These are phyloP conservation scores for Myiozetetes cayanensis DNA, from an alignment of 2,113 vertebrate species.

Conservation along the genomic window DNA sequence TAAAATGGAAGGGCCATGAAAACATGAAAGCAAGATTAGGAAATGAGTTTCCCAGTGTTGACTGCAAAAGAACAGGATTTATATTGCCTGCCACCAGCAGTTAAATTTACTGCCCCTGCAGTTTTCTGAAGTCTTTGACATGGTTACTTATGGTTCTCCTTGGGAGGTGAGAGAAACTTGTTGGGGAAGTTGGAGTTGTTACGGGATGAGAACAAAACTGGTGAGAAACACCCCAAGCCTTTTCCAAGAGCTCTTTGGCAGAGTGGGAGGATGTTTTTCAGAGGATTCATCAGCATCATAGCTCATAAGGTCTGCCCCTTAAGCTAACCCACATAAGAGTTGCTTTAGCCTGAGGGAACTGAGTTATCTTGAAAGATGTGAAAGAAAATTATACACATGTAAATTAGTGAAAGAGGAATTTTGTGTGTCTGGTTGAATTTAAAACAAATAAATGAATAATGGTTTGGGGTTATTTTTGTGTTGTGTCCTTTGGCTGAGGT, in stretches of 20 bases:
- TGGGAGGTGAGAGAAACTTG: accelerated
- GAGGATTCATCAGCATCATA: not conserved
- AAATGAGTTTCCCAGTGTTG: not conserved
- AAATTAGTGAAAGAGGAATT: not conserved
- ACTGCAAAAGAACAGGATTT: not conserved
- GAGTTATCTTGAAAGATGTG: not conserved
- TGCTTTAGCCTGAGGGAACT: not conserved
- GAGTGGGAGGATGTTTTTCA: not conserved
- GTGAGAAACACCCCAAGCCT: not conserved
- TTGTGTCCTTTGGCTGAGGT: not conserved
- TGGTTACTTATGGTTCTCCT: accelerated
- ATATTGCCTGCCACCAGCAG: not conserved
- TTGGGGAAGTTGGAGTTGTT: not conserved
- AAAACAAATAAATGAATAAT: not conserved
- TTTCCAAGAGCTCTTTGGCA: not conserved
- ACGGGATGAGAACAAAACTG: not conserved
- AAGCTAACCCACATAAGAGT: not conserved
- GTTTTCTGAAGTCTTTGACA: not conserved
- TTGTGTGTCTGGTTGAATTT: not conserved
- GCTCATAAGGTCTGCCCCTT: not conserved
- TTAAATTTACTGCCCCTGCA: not conserved
- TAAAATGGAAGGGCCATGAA: not conserved
- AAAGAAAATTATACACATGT: not conserved
- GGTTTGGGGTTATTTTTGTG: not conserved
- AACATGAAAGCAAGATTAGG: not conserved